Percentiles rank a stretch among this genome's conserved stretches.
Evolutionary conservation across 2,888 invertebrate genomes (phyloP).

Genomic region (Pollenia amentaria): DNA sequence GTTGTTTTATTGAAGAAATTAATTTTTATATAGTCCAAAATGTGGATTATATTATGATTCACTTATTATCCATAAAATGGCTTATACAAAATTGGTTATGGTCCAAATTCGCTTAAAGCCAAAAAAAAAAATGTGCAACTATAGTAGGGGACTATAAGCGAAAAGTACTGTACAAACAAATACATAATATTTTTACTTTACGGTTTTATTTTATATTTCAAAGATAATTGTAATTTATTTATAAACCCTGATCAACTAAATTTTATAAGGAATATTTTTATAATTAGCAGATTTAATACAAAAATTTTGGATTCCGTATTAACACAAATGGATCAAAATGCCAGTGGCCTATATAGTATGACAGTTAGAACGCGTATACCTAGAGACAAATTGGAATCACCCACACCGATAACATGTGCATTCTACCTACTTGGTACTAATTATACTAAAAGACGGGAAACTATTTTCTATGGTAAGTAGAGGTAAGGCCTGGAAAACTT

Average conservation of each 20-base stretch:
- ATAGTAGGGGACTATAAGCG: no score
- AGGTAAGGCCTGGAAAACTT: conserved; percentile 77
- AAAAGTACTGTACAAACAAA: no score
- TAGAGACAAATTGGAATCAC: conserved; percentile 84
- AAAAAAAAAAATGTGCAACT: no score
- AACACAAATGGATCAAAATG: conserved; percentile 83
- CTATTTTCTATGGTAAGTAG: conserved; percentile 85
- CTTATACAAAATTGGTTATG: no score
- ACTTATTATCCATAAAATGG: no score
- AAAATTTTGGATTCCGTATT: conserved; percentile 83
- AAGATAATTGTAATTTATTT: neutral
- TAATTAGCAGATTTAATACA: conserved; percentile 81
- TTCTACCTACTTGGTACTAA: conserved; percentile 84
- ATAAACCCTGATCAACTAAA: conserved; percentile 14
- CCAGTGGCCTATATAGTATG: conserved; percentile 84
- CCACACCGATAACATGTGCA: conserved; percentile 85
- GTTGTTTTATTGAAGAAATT: no score
- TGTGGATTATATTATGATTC: no score
- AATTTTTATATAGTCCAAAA: no score
- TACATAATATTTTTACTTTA: no score
- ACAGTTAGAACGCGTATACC: conserved; percentile 84
- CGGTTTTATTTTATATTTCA: neutral
- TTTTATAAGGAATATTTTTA: conserved; percentile 51
- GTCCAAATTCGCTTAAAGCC: no score
- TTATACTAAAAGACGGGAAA: conserved; percentile 85